Evolutionary conservation across 2,113 vertebrate species (phyloP), one percentile per base, ranked within the genome.

Genomic region (Perca flavescens): DNA sequence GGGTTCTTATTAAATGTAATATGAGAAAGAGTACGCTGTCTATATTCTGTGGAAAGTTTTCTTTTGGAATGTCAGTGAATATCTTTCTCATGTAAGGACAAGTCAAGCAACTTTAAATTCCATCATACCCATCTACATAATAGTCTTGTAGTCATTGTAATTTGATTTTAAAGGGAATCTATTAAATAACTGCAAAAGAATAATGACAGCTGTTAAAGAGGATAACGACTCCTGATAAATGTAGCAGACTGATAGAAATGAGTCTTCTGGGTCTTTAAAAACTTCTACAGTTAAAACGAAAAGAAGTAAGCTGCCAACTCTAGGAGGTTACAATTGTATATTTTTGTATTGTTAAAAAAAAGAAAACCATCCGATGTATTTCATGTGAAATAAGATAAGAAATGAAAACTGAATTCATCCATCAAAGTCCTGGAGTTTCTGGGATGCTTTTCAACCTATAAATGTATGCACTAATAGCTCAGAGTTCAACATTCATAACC

Each of bases 111-210:
- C 25, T 80, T 53, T 36, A 69, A 21, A 68, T 69, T 79, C 77
- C 61, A 77, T 77, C 15, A 72, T 65, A n/a, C 19, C 6, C 34
- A 79, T 82, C 64, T 76, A 47, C 58, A 83, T 74, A 69, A 82
- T 58, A 64, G 74, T 60, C 40, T 60, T 67, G 25, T 62, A 74
- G 82, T 82, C 43, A 87, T 83, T 86, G 83, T 61, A 83, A 85
- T 64, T 50, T 0, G 2, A 69, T 71, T 88, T 77, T 53, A 31
- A 74, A 83, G 21, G 49, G 49, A 73, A 81, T 62, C 72, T 74
- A 83, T 72, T 80, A 60, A 77, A 72, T 69, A 67, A 62, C 47
- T 52, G 54, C 34, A 53, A 34, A 46, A 74, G 77, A 89, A 82
- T 82, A 69, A 84, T 79, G 49, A 46, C 70, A 81, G 46, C 47